Evolutionary conservation across 2,888 invertebrate species (phyloP), one percentile per base, ranked within the genome.

Genomic region (Maniola hyperantus): DNA sequence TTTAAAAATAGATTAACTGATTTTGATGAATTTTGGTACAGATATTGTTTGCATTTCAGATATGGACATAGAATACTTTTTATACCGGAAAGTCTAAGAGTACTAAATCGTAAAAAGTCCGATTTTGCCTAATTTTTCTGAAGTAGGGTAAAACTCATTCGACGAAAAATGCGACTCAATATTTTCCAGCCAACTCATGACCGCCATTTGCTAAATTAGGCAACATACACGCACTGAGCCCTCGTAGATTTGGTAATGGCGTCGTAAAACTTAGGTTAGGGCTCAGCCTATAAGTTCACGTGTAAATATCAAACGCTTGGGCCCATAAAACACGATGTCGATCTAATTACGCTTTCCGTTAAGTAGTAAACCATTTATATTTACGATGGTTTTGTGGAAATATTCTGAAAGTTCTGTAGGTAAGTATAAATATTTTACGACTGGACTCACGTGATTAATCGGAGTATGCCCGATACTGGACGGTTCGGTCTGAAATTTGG

Each of bases 241-340:
- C 48, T 67, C 62, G 51, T 70, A 67, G 33, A 55, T 67, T 65
- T 58, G 39, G 59, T 65, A 65, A 70, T 63, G 42, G 65, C 39
- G 2, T 34, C 60, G 60, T 70, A 70, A 70, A 67, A 54, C 26
- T 26, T 55, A 46, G 46, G 53, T 53, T 15, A 64, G 54, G 34
- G 42, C 57, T 36, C 50, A 6, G 59, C 18, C 59, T 48, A 46
- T 59, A 59, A 42, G 58, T 39, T 60, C 39, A 55, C 53, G 33
- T 20, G 55, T 65, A 64, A 66, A 65, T 64, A 53, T 42, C 11
- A 54, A 44, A 51, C 34, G n/a, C 34, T 10, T 34, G 1, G 6
- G 33, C 11, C 13, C 15, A 59, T 48, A 20, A 59, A 46, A 33
- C 11, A 15, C 6, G 11, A 6, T 20, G 20, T 57, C 57, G 39